phyloP scores from a whole-genome alignment of 2,888 invertebrate genomes.

The Synergus laeviventris region DNA sequence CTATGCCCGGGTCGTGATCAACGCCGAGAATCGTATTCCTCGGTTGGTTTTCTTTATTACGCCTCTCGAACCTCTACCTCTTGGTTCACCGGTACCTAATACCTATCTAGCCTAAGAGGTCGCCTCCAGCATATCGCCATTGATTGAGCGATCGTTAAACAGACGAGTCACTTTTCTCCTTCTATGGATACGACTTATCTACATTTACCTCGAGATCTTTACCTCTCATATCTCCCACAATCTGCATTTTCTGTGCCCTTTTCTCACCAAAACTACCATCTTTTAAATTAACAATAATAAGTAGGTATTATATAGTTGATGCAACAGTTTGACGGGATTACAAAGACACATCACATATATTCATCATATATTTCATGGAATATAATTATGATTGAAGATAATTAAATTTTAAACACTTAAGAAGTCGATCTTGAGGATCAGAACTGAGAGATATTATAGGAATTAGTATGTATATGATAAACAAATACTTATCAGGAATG shows the following conservation, averaged over 20 bases:
- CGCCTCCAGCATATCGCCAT: slow-evolving; percentile 1
- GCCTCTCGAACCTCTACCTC: not conserved
- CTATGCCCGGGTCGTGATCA: slow-evolving; percentile 51
- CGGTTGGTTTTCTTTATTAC: slow-evolving; percentile 25
- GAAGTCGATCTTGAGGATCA: not conserved
- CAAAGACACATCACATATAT: too few species aligned
- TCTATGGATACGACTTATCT: not conserved
- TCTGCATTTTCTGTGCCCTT: not conserved
- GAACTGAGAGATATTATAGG: not conserved
- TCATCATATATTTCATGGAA: too few species aligned
- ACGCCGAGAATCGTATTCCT: slow-evolving; percentile 19
- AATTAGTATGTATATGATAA: not conserved
- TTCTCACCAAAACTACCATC: not conserved
- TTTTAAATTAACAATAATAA: too few species aligned
- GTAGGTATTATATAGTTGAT: too few species aligned
- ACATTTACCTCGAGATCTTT: not conserved
- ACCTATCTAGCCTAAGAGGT: slow-evolving; percentile 13
- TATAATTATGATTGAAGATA: too few species aligned
- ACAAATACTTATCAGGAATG: not conserved
- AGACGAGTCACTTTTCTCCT: not conserved
- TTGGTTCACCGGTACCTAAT: slow-evolving; percentile 10
- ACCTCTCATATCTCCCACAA: not conserved
- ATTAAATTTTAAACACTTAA: too few species aligned
- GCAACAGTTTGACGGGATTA: too few species aligned
- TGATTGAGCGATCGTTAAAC: slow-evolving; percentile 9